Base-by-base conservation (phyloP, 2,888 invertebrate genomes). In the Nysson spinosus region DNA sequence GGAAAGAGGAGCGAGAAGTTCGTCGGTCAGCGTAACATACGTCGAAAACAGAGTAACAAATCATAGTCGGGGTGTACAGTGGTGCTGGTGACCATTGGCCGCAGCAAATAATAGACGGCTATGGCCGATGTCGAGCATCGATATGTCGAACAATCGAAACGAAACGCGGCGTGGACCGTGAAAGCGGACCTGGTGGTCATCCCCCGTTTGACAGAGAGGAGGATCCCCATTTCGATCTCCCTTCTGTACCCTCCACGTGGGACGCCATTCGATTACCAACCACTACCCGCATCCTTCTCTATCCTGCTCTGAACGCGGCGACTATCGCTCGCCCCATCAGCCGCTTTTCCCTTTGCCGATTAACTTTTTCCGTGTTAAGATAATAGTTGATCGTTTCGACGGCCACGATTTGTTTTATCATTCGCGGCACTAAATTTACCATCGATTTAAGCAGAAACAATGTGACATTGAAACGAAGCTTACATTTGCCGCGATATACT, bases 81-180 rank as follows among this genome's bases (percentile, higher is more conserved):
- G 58, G 49, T 65, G 61, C 34, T 51, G 54, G 70, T 78, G 81
- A 80, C 77, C 79, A 82, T 81, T 79, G 81, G 79, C 81, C 80
- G 80, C 80, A 80, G 79, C 80, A 78, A 82, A 84, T 82, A 85
- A 85, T 84, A 79, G 82, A 80, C 78, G 78, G 81, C 78, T 74
- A 76, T 54, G 64, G 69, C 79, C 71, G 78, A 83, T 81, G 82
- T 77, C 79, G 78, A 74, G 75, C 77, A 80, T 78, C 83, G 81
- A 83, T 80, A 81, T 73, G 75, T 74, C 75, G 78, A 74, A 82
- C 83, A 83, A 84, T 83, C 81, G 82, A 83, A 72, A 81, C 78
- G 78, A 77, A 76, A 67, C 75, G 75, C 72, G 74, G 79, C 72
- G 77, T 73, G 76, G 76, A 83, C 77, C 79, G 80, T 80, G 78